These are phyloP conservation scores for Hyppa rectilinea DNA, from an alignment of 2,888 invertebrate species.

Conservation along the genomic window DNA sequence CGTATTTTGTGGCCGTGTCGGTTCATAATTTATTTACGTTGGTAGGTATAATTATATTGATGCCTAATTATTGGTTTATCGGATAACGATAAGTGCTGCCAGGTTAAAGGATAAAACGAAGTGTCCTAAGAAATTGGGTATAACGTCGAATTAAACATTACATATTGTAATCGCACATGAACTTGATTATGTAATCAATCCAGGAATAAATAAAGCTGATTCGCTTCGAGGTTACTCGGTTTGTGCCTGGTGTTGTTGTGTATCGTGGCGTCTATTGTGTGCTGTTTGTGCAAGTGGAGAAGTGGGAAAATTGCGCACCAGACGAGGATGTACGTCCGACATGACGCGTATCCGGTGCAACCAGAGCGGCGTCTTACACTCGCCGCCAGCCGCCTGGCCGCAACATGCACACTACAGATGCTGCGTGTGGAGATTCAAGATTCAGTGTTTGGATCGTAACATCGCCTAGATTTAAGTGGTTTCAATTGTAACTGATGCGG, in stretches of 20 bases:
- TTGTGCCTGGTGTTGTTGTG: constrained; percentile 68
- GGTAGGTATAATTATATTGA: background rate
- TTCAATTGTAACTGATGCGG: constrained; percentile 66
- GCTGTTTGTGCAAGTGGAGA: constrained; percentile 76
- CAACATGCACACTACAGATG: constrained; percentile 52
- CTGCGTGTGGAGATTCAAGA: constrained; percentile 58
- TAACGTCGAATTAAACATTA: constrained; percentile 35
- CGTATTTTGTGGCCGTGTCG: constrained; percentile 39
- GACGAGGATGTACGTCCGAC: constrained; percentile 86
- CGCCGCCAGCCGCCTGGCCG: constrained; percentile 39
- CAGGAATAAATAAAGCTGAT: constrained; percentile 77
- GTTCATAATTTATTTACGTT: constrained; percentile 33
- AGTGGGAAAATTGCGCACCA: constrained; percentile 82
- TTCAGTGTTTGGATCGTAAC: constrained; percentile 58
- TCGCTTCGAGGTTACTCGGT: constrained; percentile 77
- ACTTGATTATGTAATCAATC: constrained; percentile 79
- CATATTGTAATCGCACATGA: constrained; percentile 65
- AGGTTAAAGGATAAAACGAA: constrained; percentile 12
- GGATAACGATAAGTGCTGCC: constrained; percentile 1
- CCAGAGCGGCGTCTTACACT: constrained; percentile 59
- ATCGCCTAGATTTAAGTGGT: constrained; percentile 65
- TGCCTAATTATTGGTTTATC: constrained; percentile 29
- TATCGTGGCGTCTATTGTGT: constrained; percentile 73
- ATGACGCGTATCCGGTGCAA: constrained; percentile 84
- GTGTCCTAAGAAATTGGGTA: constrained; percentile 17